These are phyloP conservation scores for Myxocyprinus asiaticus DNA, from an alignment of 2,113 vertebrate species.

Conservation along the genomic window DNA sequence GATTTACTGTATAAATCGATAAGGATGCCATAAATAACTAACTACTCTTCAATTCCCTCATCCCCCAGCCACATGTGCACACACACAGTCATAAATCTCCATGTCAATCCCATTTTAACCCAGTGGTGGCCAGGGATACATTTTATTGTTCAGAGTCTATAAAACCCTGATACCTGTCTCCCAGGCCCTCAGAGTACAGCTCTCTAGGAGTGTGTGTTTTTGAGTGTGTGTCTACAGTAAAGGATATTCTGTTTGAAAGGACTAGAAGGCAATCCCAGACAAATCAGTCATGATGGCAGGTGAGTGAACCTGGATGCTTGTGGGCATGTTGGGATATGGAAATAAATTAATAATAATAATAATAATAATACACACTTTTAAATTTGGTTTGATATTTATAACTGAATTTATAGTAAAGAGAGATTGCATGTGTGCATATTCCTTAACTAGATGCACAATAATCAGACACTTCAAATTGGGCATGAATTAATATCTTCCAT, in stretches of 20 bases:
- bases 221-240: not conserved
- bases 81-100: slow-evolving; percentile 4
- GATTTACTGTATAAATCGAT: slow-evolving; percentile 4
- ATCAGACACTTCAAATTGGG: too few species aligned
- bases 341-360: too few species aligned
- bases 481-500: too few species aligned
- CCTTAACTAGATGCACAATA: too few species aligned
- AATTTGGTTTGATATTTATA: too few species aligned
- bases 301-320: slow-evolving; percentile 29
- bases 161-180: slow-evolving; percentile 31
- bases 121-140: not conserved
- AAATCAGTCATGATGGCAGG: slow-evolving; percentile 45
- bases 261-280: not conserved
- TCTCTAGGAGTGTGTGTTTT: slow-evolving; percentile 5
- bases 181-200: slow-evolving; percentile 14
- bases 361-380: too few species aligned
- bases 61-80: not conserved
- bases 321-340: not conserved
- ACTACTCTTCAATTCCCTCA: not conserved
- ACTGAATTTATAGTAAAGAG: too few species aligned
- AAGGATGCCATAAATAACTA: slow-evolving; percentile 18
- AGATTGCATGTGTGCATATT: too few species aligned
- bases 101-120: not conserved
- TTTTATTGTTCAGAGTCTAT: slow-evolving; percentile 41
- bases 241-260: slow-evolving; percentile 31